Evolutionary conservation across 2,888 invertebrate genomes (phyloP).

Genomic region (Drosophila flavopinicola): DNA sequence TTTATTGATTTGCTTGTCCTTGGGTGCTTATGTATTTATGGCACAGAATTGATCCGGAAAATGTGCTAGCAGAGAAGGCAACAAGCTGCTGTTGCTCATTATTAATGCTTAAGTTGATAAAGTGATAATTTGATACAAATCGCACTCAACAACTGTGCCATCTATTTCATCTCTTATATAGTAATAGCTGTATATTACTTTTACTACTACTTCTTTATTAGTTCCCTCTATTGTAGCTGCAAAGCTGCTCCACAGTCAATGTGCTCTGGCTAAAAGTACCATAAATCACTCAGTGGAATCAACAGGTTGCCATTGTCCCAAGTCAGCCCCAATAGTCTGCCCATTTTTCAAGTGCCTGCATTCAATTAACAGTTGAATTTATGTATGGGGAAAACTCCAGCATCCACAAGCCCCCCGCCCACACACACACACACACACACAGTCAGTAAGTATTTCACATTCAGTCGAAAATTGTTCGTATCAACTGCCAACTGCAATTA

Average conservation of each 20-base stretch:
- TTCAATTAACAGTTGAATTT: constrained; percentile 76
- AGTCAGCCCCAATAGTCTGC: constrained; percentile 47
- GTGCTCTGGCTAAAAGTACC: constrained; percentile 33
- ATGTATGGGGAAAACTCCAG: constrained; percentile 54
- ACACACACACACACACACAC: constrained; percentile 9
- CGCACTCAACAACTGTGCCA: too few relatives aligned
- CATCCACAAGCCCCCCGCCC: background rate
- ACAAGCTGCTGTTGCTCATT: background rate
- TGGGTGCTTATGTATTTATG: constrained; percentile 46
- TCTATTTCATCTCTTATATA: background rate
- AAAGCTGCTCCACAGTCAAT: constrained; percentile 15
- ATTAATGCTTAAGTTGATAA: background rate
- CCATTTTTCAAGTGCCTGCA: constrained; percentile 72
- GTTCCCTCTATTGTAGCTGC: constrained; percentile 13
- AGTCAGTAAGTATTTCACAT: constrained; percentile 31
- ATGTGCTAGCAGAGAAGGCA: constrained; percentile 1
- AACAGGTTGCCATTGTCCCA: constrained; percentile 64
- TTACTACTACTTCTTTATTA: background rate
- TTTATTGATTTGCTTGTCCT: constrained; percentile 54
- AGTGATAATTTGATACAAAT: background rate
- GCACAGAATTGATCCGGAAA: constrained; percentile 1
- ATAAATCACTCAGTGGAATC: constrained; percentile 54
- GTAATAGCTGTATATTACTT: background rate
- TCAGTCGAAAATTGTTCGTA: constrained; percentile 60
- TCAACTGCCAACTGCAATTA: constrained; percentile 78